phyloP scores from a whole-genome alignment of 2,113 vertebrate species.

The Apteryx owenii region DNA sequence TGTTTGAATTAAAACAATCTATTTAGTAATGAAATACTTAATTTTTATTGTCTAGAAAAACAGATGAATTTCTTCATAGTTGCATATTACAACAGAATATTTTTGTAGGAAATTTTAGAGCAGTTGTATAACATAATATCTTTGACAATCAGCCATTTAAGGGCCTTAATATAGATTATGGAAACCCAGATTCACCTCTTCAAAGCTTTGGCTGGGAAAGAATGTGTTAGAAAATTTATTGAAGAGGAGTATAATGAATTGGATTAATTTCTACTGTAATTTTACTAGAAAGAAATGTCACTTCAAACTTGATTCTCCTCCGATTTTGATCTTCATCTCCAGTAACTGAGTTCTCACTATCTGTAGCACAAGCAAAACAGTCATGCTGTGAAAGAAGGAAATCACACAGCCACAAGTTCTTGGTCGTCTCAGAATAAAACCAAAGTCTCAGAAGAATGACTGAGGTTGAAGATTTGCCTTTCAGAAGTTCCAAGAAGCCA shows the following conservation, averaged over 20 bases:
- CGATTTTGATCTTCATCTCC: not conserved
- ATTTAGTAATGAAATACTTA: not conserved
- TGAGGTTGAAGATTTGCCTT: not conserved
- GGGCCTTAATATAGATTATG: not conserved
- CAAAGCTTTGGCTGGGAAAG: not conserved
- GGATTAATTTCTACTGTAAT: not conserved
- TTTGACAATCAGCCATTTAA: not conserved
- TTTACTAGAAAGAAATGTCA: not conserved
- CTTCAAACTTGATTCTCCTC: not conserved
- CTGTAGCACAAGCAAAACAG: not conserved
- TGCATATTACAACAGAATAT: not conserved
- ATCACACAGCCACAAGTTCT: not conserved
- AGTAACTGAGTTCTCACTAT: not conserved
- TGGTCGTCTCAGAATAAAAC: not conserved
- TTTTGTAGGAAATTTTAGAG: not conserved
- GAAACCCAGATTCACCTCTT: not conserved
- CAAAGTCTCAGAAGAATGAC: not conserved
- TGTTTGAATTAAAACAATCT: not conserved
- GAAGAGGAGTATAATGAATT: not conserved
- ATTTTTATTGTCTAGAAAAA: not conserved
- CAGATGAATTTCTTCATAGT: not conserved
- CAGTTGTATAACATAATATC: not conserved
- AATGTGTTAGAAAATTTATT: not conserved
- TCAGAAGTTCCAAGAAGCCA: not conserved
- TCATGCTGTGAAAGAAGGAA: not conserved